Conservation (phyloP, 2,888 invertebrate species). For the Platycheirus albimanus region DNA sequence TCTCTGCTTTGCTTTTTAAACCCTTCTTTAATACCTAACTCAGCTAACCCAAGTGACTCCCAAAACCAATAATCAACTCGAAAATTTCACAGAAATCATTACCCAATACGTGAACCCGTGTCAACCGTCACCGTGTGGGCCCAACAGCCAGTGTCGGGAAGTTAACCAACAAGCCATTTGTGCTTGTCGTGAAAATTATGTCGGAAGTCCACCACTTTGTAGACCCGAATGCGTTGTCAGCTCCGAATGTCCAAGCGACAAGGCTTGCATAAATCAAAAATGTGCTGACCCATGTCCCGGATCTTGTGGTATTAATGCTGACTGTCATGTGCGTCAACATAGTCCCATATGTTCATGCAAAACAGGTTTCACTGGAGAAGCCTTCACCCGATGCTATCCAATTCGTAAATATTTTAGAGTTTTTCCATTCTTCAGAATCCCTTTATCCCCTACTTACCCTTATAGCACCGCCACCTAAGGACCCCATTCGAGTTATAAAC, state of each 20-base stretch:
- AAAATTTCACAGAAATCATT: conserved; percentile 45
- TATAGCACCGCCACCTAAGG: conserved; percentile 76
- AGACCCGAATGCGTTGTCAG: conserved; percentile 92
- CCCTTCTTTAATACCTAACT: background rate
- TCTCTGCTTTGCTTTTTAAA: background rate
- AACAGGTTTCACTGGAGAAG: conserved; percentile 89
- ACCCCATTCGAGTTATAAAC: conserved; percentile 82
- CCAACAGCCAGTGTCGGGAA: conserved; percentile 89
- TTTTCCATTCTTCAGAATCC: background rate
- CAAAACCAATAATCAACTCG: conserved; percentile 24
- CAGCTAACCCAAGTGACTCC: background rate
- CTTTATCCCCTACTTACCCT: background rate
- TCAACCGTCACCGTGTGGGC: conserved; percentile 90
- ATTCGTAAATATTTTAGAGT: conserved; percentile 75
- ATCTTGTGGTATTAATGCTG: conserved; percentile 90
- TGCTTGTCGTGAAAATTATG: conserved; percentile 87
- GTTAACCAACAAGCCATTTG: conserved; percentile 87
- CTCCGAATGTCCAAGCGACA: conserved; percentile 89
- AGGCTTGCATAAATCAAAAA: conserved; percentile 90
- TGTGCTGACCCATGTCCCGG: conserved; percentile 91
- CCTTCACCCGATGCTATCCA: conserved; percentile 87
- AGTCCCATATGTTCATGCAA: conserved; percentile 92
- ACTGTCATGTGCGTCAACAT: conserved; percentile 91
- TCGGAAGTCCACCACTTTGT: conserved; percentile 91
- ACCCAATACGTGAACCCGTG: conserved; percentile 84